A percentile compares a stretch with the other conserved stretches of the same genome.
These are phyloP conservation scores for Cremastinae sp. DNA, from an alignment of 2,888 invertebrate species.

Conservation along the genomic window DNA sequence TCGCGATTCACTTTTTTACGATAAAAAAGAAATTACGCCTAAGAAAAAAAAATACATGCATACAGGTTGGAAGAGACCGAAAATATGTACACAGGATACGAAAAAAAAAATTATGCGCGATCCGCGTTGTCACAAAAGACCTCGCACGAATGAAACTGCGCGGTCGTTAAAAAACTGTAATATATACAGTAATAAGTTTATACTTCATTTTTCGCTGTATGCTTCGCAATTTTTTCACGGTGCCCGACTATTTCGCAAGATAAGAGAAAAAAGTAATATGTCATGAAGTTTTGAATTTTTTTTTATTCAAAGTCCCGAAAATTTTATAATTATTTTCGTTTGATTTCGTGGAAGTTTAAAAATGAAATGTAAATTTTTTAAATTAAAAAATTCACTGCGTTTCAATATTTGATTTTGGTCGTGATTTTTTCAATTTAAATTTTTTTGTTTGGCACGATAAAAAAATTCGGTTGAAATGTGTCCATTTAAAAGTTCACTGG, in stretches of 20 bases:
- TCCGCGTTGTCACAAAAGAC: conserved; percentile 51
- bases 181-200: not conserved
- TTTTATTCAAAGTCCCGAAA: too few species aligned
- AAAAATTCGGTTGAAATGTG: too few species aligned
- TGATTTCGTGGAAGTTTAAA: too few species aligned
- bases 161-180: conserved; percentile 42
- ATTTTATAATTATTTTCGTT: too few species aligned
- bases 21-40: conserved; percentile 19
- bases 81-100: not conserved
- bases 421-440: too few species aligned
- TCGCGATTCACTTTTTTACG: conserved; percentile 28
- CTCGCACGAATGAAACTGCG: conserved; percentile 55
- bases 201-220: conserved; percentile 10
- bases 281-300: too few species aligned
- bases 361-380: too few species aligned
- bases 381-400: too few species aligned
- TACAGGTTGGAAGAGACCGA: conserved; percentile 7
- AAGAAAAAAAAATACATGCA: conserved; percentile 10
- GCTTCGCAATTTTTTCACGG: conserved; percentile 38
- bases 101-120: conserved; percentile 12
- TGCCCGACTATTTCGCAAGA: not conserved
- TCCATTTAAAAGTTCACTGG: too few species aligned
- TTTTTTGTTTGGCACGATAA: too few species aligned
- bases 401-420: too few species aligned
- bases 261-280: too few species aligned